These are phyloP conservation scores for Lophotis ruficrista DNA, from an alignment of 2,113 vertebrate genomes.

Conservation along the genomic window DNA sequence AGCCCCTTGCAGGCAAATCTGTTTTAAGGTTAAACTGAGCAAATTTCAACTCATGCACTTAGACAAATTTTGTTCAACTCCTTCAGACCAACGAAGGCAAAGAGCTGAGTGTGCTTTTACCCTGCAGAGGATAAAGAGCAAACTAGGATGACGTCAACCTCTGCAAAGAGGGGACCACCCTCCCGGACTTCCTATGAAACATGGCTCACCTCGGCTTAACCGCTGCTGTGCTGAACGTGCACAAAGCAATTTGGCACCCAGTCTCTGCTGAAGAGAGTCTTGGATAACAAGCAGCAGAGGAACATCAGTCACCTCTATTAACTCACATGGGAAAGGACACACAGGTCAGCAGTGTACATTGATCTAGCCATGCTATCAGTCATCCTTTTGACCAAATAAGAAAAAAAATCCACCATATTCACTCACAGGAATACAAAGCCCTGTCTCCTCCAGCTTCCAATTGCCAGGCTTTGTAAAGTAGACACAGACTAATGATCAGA, in stretches of 20 bases:
- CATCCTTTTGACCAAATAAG: background rate
- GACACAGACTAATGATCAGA: background rate
- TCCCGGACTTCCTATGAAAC: background rate
- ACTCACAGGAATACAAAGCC: background rate
- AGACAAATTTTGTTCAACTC: background rate
- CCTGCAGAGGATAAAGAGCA: background rate
- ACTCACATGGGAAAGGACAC: background rate
- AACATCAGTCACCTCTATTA: background rate
- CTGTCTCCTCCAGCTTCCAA: background rate
- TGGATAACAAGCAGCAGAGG: background rate
- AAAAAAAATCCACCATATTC: background rate
- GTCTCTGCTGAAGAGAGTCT: background rate
- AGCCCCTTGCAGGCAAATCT: background rate
- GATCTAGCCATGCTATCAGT: background rate
- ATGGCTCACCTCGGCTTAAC: rapidly evolving
- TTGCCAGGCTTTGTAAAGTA: background rate
- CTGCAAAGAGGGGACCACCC: background rate
- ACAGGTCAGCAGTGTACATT: background rate
- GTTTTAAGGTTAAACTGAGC: background rate
- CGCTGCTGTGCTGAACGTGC: background rate
- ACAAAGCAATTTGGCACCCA: background rate
- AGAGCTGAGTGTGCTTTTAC: background rate
- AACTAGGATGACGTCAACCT: background rate
- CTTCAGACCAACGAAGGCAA: background rate
- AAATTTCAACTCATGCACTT: background rate